These are phyloP conservation scores for Rousettus leschenaultii DNA, from an alignment of 2,113 vertebrate genomes.

Conservation along the genomic window DNA sequence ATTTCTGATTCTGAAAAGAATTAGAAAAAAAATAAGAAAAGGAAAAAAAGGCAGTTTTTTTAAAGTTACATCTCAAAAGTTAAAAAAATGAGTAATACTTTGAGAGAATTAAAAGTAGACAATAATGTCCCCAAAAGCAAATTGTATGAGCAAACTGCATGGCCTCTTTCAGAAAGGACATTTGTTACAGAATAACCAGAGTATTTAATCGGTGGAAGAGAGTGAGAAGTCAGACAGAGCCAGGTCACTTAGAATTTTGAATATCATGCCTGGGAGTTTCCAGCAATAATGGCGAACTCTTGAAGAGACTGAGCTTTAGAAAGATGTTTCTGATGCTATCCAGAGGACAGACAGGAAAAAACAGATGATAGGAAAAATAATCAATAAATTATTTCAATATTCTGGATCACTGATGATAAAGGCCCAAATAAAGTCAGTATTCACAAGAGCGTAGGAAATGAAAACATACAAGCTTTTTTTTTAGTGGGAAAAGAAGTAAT, in stretches of 20 bases:
- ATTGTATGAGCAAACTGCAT: not conserved
- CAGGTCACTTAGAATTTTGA: not conserved
- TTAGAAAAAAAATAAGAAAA: not conserved
- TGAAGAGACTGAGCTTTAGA: not conserved
- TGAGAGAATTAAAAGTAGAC: not conserved
- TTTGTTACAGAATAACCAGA: not conserved
- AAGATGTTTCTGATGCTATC: not conserved
- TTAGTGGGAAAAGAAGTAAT: not conserved
- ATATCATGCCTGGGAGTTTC: not conserved
- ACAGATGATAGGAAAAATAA: not conserved
- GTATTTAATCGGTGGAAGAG: not conserved
- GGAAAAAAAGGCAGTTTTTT: not conserved
- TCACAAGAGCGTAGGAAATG: not conserved
- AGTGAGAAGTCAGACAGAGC: not conserved
- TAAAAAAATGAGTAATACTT: not conserved
- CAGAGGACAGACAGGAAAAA: not conserved
- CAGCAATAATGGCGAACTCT: not conserved
- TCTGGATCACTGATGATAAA: not conserved
- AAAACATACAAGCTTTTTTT: not conserved
- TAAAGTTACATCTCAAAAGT: not conserved
- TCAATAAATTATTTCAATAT: not conserved
- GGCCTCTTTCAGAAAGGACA: not conserved
- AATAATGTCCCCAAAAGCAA: not conserved
- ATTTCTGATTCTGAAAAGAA: constrained; percentile 5
- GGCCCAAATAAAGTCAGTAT: not conserved